These are phyloP conservation scores for Lepidocyrtoides sp. DNA, from an alignment of 2,888 invertebrate genomes.

Conservation along the genomic window DNA sequence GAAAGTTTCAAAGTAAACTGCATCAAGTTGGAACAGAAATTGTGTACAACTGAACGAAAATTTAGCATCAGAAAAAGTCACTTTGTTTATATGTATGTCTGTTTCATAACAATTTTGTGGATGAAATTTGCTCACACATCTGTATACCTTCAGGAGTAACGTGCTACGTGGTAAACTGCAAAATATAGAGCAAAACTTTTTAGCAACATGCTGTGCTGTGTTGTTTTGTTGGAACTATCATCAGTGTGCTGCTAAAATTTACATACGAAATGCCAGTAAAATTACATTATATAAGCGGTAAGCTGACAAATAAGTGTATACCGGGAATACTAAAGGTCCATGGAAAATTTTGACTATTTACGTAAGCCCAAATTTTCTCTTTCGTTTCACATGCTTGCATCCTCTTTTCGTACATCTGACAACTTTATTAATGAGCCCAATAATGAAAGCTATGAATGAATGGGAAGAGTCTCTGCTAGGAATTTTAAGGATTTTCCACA, in stretches of 20 bases:
- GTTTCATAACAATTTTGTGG: not conserved
- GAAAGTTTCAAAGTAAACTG: constrained; percentile 8
- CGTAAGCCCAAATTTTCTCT: not conserved
- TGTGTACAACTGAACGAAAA: no score
- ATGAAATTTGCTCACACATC: no score
- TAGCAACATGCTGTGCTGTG: not conserved
- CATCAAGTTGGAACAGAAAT: no score
- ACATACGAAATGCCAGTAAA: not conserved
- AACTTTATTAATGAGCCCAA: constrained; percentile 75
- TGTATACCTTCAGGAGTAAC: no score
- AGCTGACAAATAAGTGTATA: not conserved
- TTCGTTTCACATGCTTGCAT: not conserved
- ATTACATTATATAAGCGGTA: not conserved
- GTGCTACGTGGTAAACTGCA: no score
- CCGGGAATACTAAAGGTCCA: no score
- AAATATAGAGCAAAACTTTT: constrained; percentile 23
- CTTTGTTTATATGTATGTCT: not conserved
- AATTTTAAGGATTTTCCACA: constrained; percentile 51
- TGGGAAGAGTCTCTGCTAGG: constrained; percentile 39
- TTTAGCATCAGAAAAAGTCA: no score
- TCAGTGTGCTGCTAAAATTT: not conserved
- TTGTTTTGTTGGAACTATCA: no score
- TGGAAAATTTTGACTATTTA: not conserved
- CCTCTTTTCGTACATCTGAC: constrained; percentile 26
- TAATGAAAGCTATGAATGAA: constrained; percentile 76